These are phyloP conservation scores for Neolamprologus fasciatus DNA, from an alignment of 2,113 vertebrate genomes.

Conservation along the genomic window DNA sequence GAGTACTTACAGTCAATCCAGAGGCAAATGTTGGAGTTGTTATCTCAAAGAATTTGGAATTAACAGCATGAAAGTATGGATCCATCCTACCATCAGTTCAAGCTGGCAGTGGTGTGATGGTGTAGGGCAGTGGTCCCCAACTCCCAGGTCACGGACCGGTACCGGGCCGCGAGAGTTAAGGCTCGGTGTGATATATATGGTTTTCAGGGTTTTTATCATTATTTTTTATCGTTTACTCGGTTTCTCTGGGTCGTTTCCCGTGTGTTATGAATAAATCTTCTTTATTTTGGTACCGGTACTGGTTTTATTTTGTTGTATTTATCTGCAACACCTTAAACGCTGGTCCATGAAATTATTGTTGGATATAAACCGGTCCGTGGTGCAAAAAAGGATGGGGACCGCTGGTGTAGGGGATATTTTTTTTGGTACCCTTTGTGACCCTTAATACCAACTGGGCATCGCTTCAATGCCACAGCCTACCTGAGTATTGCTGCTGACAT, in stretches of 20 bases:
- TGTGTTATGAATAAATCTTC: neutral
- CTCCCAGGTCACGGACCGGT: neutral
- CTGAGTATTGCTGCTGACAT: neutral
- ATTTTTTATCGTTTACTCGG: neutral
- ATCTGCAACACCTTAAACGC: neutral
- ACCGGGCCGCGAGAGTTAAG: neutral
- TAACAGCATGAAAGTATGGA: neutral
- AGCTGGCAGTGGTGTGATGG: neutral
- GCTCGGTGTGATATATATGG: neutral
- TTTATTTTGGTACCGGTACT: neutral
- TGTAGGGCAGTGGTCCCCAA: neutral
- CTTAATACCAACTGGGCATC: neutral
- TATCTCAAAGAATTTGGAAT: neutral
- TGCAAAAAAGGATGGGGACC: neutral
- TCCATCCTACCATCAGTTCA: neutral
- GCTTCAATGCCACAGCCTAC: neutral
- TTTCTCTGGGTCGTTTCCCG: neutral
- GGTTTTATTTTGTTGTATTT: neutral
- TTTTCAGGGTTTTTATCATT: neutral
- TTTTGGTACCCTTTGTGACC: neutral
- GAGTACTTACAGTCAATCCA: neutral
- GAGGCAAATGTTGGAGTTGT: neutral
- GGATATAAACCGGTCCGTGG: neutral
- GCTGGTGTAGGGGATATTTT: neutral
- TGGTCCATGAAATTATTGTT: neutral